Conservation (phyloP, 2,888 invertebrate genomes). For the Phymatocera aterrima region DNA sequence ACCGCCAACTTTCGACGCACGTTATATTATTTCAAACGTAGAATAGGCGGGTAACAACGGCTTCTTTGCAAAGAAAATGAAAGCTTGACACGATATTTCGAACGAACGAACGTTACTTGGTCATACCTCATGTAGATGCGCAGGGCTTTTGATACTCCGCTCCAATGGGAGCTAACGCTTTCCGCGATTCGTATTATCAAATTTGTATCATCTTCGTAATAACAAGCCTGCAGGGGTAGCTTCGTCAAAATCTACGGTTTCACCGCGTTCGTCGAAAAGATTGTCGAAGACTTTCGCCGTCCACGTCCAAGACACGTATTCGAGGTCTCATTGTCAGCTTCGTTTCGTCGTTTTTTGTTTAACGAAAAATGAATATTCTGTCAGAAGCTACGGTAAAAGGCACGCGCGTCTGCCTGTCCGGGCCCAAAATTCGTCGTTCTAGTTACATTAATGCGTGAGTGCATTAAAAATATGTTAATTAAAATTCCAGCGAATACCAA, state of each 20-base stretch:
- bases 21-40: no score
- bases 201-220: neutral
- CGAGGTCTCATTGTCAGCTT: neutral
- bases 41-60: neutral
- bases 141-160: no score
- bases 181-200: neutral
- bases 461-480: slow-evolving; percentile 22
- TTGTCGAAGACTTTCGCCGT: neutral
- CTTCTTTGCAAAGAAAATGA: neutral
- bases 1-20: no score
- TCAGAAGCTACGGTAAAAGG: neutral
- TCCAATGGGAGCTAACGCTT: no score
- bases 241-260: neutral
- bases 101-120: neutral
- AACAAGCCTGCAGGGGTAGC: neutral
- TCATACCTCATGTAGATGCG: neutral
- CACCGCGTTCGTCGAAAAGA: neutral
- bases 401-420: no score
- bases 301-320: neutral
- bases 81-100: slow-evolving; percentile 1
- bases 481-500: slow-evolving; percentile 16
- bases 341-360: neutral
- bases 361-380: neutral
- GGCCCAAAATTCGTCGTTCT: neutral
- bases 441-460: neutral